Percentiles rank a stretch among this genome's conserved stretches.
phyloP scores from a whole-genome alignment of 2,113 vertebrate species.

The Turnix velox region DNA sequence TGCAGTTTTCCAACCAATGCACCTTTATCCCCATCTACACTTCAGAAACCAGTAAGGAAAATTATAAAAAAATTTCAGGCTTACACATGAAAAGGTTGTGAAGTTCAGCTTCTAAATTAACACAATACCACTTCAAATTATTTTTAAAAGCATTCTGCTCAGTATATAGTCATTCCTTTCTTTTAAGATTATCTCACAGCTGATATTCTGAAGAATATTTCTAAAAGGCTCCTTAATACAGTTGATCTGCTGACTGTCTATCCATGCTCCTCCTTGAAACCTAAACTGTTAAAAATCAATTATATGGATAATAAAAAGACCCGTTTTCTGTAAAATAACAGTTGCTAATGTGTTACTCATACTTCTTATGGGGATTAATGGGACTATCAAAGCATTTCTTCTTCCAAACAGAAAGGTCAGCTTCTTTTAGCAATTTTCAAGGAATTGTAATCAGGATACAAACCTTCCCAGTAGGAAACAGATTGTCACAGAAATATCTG shows the following conservation, averaged over 20 bases:
- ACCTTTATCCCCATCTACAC: background rate
- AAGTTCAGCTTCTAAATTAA: background rate
- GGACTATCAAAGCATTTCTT: background rate
- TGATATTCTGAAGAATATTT: background rate
- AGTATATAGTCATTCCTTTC: background rate
- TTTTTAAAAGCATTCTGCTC: background rate
- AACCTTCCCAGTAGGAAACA: background rate
- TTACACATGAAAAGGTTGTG: background rate
- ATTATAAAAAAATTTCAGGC: background rate
- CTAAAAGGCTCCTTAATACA: background rate
- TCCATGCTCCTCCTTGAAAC: background rate
- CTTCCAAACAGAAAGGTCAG: background rate
- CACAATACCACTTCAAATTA: background rate
- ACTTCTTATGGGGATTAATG: background rate
- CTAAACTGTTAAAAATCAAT: background rate
- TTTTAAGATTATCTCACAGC: background rate
- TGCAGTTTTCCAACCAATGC: background rate
- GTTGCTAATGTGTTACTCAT: background rate
- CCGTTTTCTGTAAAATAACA: background rate
- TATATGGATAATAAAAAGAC: background rate
- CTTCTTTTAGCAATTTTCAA: background rate
- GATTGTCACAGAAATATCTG: background rate
- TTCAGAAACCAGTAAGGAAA: background rate
- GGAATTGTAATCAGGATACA: background rate
- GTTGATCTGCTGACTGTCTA: background rate